These are phyloP conservation scores for Elymnias hypermnestra DNA, from an alignment of 1,140 invertebrate genomes.

Conservation along the genomic window DNA sequence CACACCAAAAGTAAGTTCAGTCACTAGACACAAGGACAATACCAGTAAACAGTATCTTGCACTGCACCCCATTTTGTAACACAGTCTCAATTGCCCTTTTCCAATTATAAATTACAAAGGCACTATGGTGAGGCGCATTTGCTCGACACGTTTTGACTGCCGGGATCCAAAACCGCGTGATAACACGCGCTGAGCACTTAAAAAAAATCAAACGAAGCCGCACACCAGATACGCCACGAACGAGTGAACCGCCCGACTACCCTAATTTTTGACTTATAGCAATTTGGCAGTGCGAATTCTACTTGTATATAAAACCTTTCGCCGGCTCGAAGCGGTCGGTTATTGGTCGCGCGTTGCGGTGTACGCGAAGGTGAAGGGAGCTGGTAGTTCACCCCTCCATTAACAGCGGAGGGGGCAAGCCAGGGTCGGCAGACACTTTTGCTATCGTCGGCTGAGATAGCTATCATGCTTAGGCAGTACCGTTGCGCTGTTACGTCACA, in stretches of 20 bases:
- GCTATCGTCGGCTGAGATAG: constrained; percentile 58
- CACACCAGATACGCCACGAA: constrained; percentile 35
- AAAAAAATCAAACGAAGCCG: constrained; percentile 23
- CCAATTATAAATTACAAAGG: constrained; percentile 31
- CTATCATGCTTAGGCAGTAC: constrained; percentile 43
- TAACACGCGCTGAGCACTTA: constrained; percentile 32
- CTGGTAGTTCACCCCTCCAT: constrained; percentile 57
- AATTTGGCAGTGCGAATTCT: constrained; percentile 69
- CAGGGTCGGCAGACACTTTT: constrained; percentile 71
- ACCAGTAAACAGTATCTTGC: constrained; percentile 69
- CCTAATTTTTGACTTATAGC: constrained; percentile 77
- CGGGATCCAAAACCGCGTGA: constrained; percentile 32
- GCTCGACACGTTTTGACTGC: constrained; percentile 34
- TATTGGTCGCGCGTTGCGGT: constrained; percentile 57
- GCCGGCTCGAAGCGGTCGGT: constrained; percentile 59
- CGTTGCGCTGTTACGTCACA: constrained; percentile 30
- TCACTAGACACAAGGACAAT: constrained; percentile 69
- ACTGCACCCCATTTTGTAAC: constrained; percentile 67
- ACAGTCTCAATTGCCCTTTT: constrained; percentile 38
- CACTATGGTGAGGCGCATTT: constrained; percentile 55
- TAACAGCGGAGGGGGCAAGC: constrained; percentile 32
- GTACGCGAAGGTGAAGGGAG: constrained; percentile 68
- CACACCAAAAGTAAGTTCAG: constrained; percentile 63
- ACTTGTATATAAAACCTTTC: constrained; percentile 77
- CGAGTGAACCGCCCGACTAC: constrained; percentile 71